phyloP scores from a whole-genome alignment of 2,888 invertebrate genomes.

The Adelognathus sp. region DNA sequence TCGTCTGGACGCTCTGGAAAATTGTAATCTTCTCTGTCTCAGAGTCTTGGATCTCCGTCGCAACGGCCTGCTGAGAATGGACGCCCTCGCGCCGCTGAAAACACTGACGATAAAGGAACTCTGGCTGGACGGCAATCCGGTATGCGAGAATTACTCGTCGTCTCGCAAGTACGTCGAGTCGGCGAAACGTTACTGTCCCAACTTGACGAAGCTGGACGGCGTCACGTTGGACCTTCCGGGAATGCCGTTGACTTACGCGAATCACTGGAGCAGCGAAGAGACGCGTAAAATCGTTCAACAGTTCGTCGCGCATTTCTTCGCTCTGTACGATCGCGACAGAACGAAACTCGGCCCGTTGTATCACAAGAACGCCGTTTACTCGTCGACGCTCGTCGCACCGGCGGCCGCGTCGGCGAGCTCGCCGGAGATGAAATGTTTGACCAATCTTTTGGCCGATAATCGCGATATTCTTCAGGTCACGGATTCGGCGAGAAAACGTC shows the following conservation, averaged over 20 bases:
- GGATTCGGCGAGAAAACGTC: conserved; percentile 59
- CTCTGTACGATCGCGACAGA: conserved; percentile 85
- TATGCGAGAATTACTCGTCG: conserved; percentile 86
- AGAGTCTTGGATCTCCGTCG: conserved; percentile 75
- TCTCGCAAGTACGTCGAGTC: conserved; percentile 84
- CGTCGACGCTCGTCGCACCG: conserved; percentile 81
- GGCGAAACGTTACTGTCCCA: conserved; percentile 82
- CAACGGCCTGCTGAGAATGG: conserved; percentile 73
- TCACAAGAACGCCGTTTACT: conserved; percentile 85
- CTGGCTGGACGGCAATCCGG: conserved; percentile 87
- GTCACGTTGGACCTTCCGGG: conserved; percentile 70
- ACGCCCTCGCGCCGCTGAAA: conserved; percentile 73
- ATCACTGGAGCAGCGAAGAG: conserved; percentile 63
- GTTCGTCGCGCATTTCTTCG: conserved; percentile 87
- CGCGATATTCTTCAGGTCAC: conserved; percentile 80
- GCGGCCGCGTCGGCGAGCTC: conserved; percentile 50
- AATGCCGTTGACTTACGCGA: conserved; percentile 67
- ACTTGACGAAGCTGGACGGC: conserved; percentile 83
- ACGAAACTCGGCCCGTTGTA: conserved; percentile 84
- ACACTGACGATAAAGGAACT: conserved; percentile 82
- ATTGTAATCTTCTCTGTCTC: conserved; percentile 64
- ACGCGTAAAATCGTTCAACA: conserved; percentile 82
- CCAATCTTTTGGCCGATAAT: conserved; percentile 71
- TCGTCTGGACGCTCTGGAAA: conserved; percentile 65
- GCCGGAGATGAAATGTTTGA: conserved; percentile 74